Evolutionary conservation across 1,140 invertebrate genomes (phyloP), one percentile per base, ranked within the genome.

Genomic region (Berghia stephanieae): DNA sequence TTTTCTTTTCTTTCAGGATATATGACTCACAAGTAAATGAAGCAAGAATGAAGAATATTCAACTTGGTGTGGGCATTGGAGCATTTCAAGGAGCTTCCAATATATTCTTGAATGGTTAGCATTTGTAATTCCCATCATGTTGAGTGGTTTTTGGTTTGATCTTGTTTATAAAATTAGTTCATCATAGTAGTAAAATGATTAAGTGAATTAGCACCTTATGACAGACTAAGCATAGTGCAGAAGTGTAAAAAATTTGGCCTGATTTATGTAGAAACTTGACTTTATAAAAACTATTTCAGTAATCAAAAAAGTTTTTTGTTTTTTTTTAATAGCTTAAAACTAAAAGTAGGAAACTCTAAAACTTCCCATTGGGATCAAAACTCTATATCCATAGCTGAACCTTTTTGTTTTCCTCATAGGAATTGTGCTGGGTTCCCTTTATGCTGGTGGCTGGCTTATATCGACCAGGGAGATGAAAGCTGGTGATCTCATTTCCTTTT

Each of bases 401-500:
- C 31, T 69, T 69, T 69, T 31, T 49, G 21, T 73, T 95, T 76
- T 94, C 95, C 88, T 88, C 95, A 13, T 95, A 91, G 93, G 94
- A 43, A 93, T 97, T 88, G 93, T 98, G n/a, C 90, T 98, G 42
- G 93, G 93, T 4, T 96, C 96, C 0, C 90, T 99, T 78, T 96
- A 95, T 84, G 92, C 95, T 78, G 97, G 97, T 74, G 96, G 96
- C 24, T 93, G 94, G 83, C 90, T 97, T 21, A 93, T 99, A 91
- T 93, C 94, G 0, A 92, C 91, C 4, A 92, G 94, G 43, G 92
- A 95, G 84, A 90, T 98, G 80, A 92, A 94, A 18, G 92, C 95
- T 13, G 97, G 97, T 67, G 93, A 96, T 81, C 91, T 99, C 13
- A 98, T 99, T 96, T 94, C 96, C 3, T 99, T 98, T 89, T 90